A percentile compares a stretch with the other conserved stretches of the same genome.
These are phyloP conservation scores for Arctocebus calabarensis DNA, from an alignment of 2,797 vertebrate genomes.

Conservation along the genomic window DNA sequence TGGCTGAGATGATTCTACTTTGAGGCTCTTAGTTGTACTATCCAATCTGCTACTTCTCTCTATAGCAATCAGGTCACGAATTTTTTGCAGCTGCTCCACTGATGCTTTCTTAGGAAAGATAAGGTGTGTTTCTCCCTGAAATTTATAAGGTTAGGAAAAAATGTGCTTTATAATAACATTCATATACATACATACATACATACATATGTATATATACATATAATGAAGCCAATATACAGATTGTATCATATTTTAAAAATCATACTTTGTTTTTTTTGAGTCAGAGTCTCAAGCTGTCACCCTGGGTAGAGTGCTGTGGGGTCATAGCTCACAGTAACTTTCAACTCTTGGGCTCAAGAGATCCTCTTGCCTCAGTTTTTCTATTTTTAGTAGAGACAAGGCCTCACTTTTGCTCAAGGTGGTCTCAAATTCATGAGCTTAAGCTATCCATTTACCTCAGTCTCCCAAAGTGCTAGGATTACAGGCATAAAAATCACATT, in stretches of 20 bases:
- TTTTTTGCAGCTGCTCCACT: slow-evolving; percentile 92
- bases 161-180: not conserved
- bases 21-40: slow-evolving; percentile 75
- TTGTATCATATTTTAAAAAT: slow-evolving; percentile 16
- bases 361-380: no score
- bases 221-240: not conserved
- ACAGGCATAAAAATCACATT: not conserved
- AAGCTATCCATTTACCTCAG: no score
- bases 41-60: slow-evolving; percentile 92
- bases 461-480: no score
- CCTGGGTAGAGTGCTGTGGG: no score
- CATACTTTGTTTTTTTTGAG: no score
- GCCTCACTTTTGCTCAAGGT: no score
- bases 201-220: not conserved
- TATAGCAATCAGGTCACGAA: slow-evolving; percentile 94
- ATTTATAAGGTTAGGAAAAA: slow-evolving; percentile 73
- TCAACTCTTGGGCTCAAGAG: no score
- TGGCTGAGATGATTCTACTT: slow-evolving; percentile 78
- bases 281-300: no score
- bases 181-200: not conserved
- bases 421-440: no score
- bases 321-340: no score
- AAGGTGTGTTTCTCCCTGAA: slow-evolving; percentile 96
- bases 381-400: no score
- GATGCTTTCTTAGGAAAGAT: slow-evolving; percentile 95